phyloP scores from a whole-genome alignment of 1,140 invertebrate genomes.

The Ceratina japonica region DNA sequence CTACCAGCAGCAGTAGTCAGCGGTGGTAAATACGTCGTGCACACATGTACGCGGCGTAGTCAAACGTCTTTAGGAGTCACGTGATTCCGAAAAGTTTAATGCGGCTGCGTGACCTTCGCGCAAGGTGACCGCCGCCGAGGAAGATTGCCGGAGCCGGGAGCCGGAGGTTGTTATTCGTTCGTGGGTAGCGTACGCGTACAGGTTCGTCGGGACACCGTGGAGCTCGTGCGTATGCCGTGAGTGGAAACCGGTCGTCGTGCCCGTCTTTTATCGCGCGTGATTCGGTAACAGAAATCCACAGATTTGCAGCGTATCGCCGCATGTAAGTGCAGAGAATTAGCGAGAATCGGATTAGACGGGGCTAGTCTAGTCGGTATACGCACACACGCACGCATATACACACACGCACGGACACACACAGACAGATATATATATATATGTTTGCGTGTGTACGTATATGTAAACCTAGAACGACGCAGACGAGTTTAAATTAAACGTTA shows the following conservation, averaged over 20 bases:
- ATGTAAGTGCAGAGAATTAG: not conserved
- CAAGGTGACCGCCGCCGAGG: constrained; percentile 71
- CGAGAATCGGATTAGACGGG: too few species aligned
- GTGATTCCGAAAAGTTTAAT: not conserved
- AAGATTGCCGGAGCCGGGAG: constrained; percentile 5
- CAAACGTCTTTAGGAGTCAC: not conserved
- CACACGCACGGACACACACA: too few species aligned
- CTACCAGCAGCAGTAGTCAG: not conserved
- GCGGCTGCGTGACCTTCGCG: constrained; percentile 77
- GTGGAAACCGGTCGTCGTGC: constrained; percentile 14
- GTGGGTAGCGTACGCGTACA: not conserved
- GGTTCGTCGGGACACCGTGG: not conserved
- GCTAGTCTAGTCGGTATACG: too few species aligned
- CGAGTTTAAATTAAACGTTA: too few species aligned
- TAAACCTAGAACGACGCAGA: too few species aligned
- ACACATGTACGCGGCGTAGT: too few species aligned
- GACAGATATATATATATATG: too few species aligned
- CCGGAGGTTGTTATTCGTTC: constrained; percentile 51
- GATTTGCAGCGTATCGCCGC: not conserved
- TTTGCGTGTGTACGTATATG: too few species aligned
- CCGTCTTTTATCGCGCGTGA: not conserved
- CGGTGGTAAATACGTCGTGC: too few species aligned
- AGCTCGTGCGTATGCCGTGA: not conserved
- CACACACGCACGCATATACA: too few species aligned
- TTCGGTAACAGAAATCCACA: not conserved